These are phyloP conservation scores for Epizoanthus ramosus DNA, from an alignment of 92 coral and sea anemone genomes.

Conservation along the genomic window DNA sequence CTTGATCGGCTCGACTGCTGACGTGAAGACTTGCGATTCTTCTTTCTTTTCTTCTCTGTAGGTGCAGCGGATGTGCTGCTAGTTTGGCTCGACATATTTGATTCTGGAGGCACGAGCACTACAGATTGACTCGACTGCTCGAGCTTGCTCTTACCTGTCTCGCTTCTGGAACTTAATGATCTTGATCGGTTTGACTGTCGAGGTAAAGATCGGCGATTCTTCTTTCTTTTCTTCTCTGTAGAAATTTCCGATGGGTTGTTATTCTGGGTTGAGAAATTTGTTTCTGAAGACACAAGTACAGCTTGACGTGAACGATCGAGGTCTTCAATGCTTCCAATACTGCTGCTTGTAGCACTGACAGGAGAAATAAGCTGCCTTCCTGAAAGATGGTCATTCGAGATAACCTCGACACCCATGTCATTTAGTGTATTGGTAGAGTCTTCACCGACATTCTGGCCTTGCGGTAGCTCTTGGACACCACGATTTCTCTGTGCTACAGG, in stretches of 20 bases:
- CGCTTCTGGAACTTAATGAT: not conserved
- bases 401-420: too few relatives aligned
- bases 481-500: not conserved
- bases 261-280: not conserved
- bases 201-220: not conserved
- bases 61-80: not conserved
- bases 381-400: too few relatives aligned
- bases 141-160: not conserved
- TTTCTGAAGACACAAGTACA: not conserved
- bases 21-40: not conserved
- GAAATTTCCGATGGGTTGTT: not conserved
- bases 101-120: not conserved
- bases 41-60: not conserved
- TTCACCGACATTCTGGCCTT: not conserved
- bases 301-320: not conserved
- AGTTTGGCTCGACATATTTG: not conserved
- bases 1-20: not conserved
- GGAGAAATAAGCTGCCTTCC: too few relatives aligned
- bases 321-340: not conserved
- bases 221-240: not conserved
- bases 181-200: not conserved
- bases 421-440: too few relatives aligned
- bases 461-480: not conserved
- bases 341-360: not conserved
- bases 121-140: not conserved